A percentile compares a stretch with the other conserved stretches of the same genome.
These are phyloP conservation scores for Sebastes kiyomatsui DNA, from an alignment of 2,797 vertebrate species.

Conservation along the genomic window DNA sequence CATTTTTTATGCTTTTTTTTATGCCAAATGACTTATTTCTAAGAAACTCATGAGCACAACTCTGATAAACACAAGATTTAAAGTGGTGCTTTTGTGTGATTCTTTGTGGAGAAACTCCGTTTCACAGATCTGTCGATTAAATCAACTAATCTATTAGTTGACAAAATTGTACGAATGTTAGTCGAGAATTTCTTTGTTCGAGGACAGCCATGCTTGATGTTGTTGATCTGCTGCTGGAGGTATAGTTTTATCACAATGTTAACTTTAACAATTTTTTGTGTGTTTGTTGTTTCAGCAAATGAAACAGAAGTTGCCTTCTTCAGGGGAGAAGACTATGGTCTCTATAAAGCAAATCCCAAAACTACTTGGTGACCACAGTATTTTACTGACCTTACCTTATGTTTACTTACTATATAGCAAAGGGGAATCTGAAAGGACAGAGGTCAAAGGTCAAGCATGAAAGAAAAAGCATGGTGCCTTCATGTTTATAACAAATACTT, in stretches of 20 bases:
- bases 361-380: conserved; percentile 65
- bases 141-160: neutral
- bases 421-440: neutral
- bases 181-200: neutral
- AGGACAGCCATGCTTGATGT: neutral
- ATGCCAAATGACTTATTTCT: too few relatives aligned
- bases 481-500: neutral
- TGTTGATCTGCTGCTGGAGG: fast-evolving
- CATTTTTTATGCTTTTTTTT: too few relatives aligned
- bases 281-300: conserved; percentile 80
- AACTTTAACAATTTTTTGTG: neutral
- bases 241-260: neutral
- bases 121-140: too few relatives aligned
- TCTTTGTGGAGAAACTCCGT: too few relatives aligned
- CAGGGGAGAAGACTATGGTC: conserved; percentile 88
- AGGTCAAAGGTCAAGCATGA: neutral
- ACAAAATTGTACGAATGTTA: neutral
- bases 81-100: too few relatives aligned
- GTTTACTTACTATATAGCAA: neutral
- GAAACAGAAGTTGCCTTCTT: conserved; percentile 96
- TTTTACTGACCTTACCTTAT: neutral
- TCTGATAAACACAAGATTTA: too few relatives aligned
- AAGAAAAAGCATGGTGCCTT: neutral
- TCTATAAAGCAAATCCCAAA: conserved; percentile 88
- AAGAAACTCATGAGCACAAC: too few relatives aligned